These are phyloP conservation scores for Alentia gelatinosa DNA, from an alignment of 2,888 invertebrate genomes.

Conservation along the genomic window DNA sequence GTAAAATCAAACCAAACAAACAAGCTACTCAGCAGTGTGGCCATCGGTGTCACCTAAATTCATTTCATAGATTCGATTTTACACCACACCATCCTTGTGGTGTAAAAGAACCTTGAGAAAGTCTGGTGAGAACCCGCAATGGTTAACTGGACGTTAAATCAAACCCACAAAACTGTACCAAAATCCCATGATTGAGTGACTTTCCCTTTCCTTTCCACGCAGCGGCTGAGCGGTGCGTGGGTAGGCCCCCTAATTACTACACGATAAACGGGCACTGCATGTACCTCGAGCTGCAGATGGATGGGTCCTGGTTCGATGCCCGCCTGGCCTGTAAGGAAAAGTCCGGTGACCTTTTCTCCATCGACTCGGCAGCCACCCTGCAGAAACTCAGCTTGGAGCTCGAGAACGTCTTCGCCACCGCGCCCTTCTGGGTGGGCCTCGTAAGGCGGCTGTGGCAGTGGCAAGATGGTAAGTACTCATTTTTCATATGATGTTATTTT, in stretches of 20 bases:
- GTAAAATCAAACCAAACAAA: no score
- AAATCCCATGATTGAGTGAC: neutral
- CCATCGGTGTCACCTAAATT: no score
- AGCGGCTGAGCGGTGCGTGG: neutral
- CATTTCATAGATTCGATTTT: no score
- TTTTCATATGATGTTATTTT: neutral
- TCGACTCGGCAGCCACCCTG: neutral
- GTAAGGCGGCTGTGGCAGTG: constrained; percentile 11
- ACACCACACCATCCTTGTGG: no score
- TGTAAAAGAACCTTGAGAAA: no score
- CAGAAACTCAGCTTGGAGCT: neutral
- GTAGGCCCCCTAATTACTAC: neutral
- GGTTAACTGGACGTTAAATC: no score
- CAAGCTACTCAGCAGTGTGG: no score
- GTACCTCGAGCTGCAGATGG: neutral
- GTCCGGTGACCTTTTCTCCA: neutral
- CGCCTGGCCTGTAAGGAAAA: neutral
- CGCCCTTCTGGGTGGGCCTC: constrained; percentile 26
- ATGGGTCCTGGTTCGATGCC: neutral
- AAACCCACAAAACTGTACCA: no score
- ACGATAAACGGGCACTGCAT: neutral
- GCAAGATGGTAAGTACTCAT: constrained; percentile 25
- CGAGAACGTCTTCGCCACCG: neutral
- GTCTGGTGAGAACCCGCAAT: no score
- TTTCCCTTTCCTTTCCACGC: neutral